Base-by-base conservation (phyloP, 2,797 vertebrate genomes). In the Falco columbarius region DNA sequence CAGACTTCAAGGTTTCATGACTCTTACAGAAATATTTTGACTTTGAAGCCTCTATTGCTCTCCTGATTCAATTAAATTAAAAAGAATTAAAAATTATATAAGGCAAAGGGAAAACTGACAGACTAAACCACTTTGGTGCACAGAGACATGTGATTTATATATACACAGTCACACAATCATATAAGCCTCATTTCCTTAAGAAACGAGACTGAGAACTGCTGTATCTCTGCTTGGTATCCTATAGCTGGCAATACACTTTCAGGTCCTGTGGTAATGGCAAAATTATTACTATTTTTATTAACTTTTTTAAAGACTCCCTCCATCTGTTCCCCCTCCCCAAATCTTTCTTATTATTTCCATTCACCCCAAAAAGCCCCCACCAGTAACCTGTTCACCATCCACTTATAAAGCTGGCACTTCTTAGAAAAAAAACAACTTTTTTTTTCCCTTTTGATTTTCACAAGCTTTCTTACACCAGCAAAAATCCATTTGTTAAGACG, bases 281-380 rank as follows among this genome's bases (percentile, higher is more conserved):
- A 68, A 86, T 74, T 47, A 32, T 24, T 22, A 21, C 2, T 74
- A 16, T 47, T 70, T n/a, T 72, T 74, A 81, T 49, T 44, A 29
- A 27, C 71, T 68, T 90, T 62, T 4, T 32, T 75, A 27, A 82
- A 59, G 20, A 34, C 3, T 70, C 8, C 6, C 34, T 87, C 22
- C 23, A 26, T 18, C 24, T 72, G 4, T 79, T 87, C 1, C 14
- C 6, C 9, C 81, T 51, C n/a, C 7, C 9, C 44, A 87, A 82
- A 54, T 34, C n/a, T 65, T 68, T 61, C 16, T 26, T 58, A 27
- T 54, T 80, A 46, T 83, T 80, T 86, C 7, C 10, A 72, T 89
- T 75, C 5, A 56, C 8, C 9, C 11, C 32, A 17, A 52, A n/a
- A 30, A 12, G 4, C 0, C 7, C 2, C 19, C 15, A 5, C 0